A percentile compares a stretch with the other conserved stretches of the same genome.
Evolutionary conservation across 2,888 invertebrate genomes (phyloP).

Genomic region (Dolichomitus sp.): DNA sequence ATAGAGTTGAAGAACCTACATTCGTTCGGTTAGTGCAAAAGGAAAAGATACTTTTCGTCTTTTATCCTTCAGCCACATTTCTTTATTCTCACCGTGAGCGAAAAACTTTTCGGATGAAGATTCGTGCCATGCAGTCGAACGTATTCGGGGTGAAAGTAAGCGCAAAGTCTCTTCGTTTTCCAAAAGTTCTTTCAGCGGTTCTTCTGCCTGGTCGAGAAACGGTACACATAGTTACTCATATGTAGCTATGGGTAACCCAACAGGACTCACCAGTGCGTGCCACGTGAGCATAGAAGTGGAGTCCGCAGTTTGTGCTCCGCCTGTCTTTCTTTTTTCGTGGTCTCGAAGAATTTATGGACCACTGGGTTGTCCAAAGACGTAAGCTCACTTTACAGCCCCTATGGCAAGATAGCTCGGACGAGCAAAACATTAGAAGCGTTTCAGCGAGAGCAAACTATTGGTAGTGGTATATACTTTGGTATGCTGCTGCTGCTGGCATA

Average conservation of each 20-base stretch:
- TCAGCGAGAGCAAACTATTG: constrained; percentile 12
- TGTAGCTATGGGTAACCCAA: not conserved
- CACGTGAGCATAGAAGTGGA: constrained; percentile 20
- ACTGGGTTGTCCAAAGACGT: constrained; percentile 16
- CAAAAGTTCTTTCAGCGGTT: constrained; percentile 10
- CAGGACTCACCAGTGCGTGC: not conserved
- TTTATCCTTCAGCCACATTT: constrained; percentile 18
- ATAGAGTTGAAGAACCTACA: not conserved
- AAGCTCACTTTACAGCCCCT: constrained; percentile 11
- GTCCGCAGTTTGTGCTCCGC: constrained; percentile 9
- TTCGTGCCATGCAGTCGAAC: constrained; percentile 5
- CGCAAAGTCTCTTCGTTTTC: constrained; percentile 4
- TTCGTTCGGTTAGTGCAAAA: not conserved
- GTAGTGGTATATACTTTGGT: constrained; percentile 1
- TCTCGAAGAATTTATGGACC: constrained; percentile 41
- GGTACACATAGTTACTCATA: not conserved
- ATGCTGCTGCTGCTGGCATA: constrained; percentile 29
- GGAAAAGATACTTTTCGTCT: not conserved
- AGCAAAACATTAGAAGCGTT: constrained; percentile 45
- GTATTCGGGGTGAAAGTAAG: not conserved
- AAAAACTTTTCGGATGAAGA: constrained; percentile 55
- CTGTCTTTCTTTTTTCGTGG: constrained; percentile 7
- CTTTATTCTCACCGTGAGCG: constrained; percentile 13
- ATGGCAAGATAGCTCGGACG: not conserved
- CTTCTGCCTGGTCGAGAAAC: not conserved